Base-by-base conservation (phyloP, 2,888 invertebrate genomes). In the Urechis unicinctus region DNA sequence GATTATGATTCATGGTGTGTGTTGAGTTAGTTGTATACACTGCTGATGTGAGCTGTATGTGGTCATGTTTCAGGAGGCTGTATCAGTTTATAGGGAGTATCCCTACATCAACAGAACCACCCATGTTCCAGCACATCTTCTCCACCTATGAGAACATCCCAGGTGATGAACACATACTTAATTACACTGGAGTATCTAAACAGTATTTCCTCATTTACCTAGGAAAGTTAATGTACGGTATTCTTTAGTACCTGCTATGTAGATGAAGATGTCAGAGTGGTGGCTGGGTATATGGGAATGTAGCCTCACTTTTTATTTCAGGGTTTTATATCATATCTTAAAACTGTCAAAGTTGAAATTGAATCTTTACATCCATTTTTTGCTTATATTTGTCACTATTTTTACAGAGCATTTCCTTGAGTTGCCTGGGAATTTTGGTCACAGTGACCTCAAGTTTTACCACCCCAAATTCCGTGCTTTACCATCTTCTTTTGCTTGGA, bases 401-500 rank as follows among this genome's bases (percentile, higher is more conserved):
- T 17, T 36, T 36, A 17, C 36, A 80, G 82, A 81, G 63, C 76
- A 80, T 3, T 89, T 85, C 67, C 85, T 86, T 64, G 87, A 88
- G 71, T 83, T 88, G 50, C 85, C 86, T 26, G 88, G 87, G 17
- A 83, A 84, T 30, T 78, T 88, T 50, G 84, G 85, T 54, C 88
- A 88, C 76, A 91, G 93, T 0, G 85, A 85, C 70, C 80, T 94
- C 54, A 86, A 88, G 65, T 86, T 91, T 70, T 89, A 83, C 79
- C 86, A 86, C 54, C 83, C 85, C 50, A 84, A 85, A 64, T 82
- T 82, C 56, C 81, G 83, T 67, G 83, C 83, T 57, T 80, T 83
- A 47, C 91, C 92, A 0, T 86, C 85, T 68, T 84, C 85, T 2
- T 89, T 91, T 81, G 91, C 88, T 0, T 94, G 93, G 93, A 81